A percentile compares a stretch with the other conserved stretches of the same genome.
These are phyloP conservation scores for Anthonomus grandis DNA, from an alignment of 1,140 invertebrate genomes.

Conservation along the genomic window DNA sequence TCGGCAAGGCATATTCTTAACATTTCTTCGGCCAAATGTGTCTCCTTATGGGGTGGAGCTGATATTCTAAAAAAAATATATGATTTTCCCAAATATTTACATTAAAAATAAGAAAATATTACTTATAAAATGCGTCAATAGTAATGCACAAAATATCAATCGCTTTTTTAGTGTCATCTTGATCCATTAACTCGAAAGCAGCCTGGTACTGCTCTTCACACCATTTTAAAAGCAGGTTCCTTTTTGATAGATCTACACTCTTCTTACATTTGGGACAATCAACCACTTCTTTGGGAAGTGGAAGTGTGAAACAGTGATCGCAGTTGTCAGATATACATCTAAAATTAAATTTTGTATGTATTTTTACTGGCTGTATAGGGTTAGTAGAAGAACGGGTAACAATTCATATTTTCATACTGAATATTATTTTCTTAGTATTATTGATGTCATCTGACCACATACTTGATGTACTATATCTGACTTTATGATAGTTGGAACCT, in stretches of 20 bases:
- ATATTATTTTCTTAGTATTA: no score
- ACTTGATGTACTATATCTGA: no score
- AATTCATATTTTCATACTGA: no score
- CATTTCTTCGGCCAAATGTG: conserved; percentile 61
- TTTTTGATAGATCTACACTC: conserved; percentile 53
- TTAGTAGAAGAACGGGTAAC: no score
- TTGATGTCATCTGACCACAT: no score
- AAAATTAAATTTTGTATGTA: conserved; percentile 31
- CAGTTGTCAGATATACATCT: conserved; percentile 60
- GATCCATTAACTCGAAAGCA: conserved; percentile 51
- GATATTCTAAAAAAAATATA: conserved; percentile 47
- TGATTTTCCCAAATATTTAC: conserved; percentile 1
- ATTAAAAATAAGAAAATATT: conserved; percentile 14
- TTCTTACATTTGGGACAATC: conserved; percentile 56
- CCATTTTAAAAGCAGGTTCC: conserved; percentile 50
- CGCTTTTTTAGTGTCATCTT: conserved; percentile 50
- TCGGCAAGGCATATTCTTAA: conserved; percentile 53
- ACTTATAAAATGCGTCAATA: conserved; percentile 47
- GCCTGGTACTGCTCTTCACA: conserved; percentile 53
- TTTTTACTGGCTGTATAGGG: no score
- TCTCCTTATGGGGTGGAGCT: conserved; percentile 56
- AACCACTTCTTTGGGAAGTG: conserved; percentile 43
- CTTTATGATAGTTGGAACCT: no score
- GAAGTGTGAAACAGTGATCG: conserved; percentile 51
- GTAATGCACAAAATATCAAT: conserved; percentile 52